These are phyloP conservation scores for Nansenia antarctica DNA, from an alignment of 2,113 vertebrate genomes.

Conservation along the genomic window DNA sequence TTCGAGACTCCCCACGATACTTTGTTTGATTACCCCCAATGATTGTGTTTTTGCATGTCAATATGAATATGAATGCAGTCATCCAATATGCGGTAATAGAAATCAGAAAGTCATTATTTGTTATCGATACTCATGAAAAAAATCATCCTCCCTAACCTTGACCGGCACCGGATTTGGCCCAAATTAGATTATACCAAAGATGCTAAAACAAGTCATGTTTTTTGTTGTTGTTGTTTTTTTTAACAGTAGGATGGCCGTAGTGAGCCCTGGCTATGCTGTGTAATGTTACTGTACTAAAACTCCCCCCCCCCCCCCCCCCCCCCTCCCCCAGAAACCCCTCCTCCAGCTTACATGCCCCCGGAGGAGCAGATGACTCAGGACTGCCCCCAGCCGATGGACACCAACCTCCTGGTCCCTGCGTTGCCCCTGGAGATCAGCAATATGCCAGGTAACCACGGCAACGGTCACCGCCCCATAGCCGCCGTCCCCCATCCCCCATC, in stretches of 20 bases:
- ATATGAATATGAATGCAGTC: too few relatives aligned
- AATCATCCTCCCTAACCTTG: too few relatives aligned
- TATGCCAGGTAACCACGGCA: constrained; percentile 80
- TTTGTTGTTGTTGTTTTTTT: neutral
- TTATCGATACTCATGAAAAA: too few relatives aligned
- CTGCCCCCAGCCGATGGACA: constrained; percentile 97
- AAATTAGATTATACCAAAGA: neutral
- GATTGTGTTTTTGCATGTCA: too few relatives aligned
- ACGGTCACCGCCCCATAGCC: constrained; percentile 2
- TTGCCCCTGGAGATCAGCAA: constrained; percentile 84
- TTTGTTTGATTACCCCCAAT: too few relatives aligned
- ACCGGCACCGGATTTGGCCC: too few relatives aligned
- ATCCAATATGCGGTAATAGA: too few relatives aligned
- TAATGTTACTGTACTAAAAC: neutral
- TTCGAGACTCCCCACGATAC: too few relatives aligned
- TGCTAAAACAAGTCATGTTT: neutral
- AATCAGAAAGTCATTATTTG: too few relatives aligned
- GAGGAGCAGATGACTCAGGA: constrained; percentile 97
- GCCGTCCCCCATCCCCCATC: neutral
- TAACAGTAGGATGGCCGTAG: neutral
- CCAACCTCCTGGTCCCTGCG: constrained; percentile 88
- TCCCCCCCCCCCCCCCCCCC: neutral
- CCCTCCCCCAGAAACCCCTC: constrained; percentile 84
- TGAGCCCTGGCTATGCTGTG: neutral
- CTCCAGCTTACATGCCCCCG: constrained; percentile 95